Conservation (phyloP, 2,797 vertebrate genomes). For the Onychomys torridus region DNA sequence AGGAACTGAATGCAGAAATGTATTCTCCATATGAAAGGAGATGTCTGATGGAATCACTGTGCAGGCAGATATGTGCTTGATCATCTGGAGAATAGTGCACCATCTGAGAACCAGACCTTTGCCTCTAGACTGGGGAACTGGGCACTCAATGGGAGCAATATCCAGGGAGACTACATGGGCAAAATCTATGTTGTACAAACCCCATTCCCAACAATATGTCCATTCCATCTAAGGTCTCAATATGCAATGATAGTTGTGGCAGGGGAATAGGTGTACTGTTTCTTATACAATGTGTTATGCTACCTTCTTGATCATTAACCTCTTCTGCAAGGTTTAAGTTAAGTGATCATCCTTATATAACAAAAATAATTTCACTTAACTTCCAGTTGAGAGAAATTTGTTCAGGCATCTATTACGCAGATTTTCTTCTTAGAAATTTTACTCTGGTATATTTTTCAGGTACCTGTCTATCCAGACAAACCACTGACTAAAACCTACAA, state of each 20-base stretch:
- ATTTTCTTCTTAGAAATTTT: not conserved
- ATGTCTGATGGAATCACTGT: not conserved
- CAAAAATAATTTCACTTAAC: too few relatives aligned
- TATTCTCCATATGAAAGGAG: not conserved
- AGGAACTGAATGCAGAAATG: not conserved
- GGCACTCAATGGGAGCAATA: too few relatives aligned
- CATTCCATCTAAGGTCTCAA: not conserved
- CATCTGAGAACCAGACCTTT: fast-evolving
- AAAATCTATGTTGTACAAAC: fast-evolving
- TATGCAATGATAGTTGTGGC: too few relatives aligned
- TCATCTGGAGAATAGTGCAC: not conserved
- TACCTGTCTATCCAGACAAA: not conserved
- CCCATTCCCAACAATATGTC: fast-evolving
- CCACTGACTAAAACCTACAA: too few relatives aligned
- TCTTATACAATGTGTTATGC: not conserved
- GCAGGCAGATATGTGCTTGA: not conserved
- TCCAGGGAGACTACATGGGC: not conserved
- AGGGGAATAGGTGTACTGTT: fast-evolving
- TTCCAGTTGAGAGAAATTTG: not conserved
- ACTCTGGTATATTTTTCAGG: not conserved
- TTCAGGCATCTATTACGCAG: not conserved
- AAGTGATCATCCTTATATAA: not conserved
- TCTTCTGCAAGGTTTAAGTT: not conserved
- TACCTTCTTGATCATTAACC: not conserved
- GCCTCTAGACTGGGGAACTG: fast-evolving